phyloP scores from a whole-genome alignment of 2,113 vertebrate genomes.

The Limnothrissa miodon region DNA sequence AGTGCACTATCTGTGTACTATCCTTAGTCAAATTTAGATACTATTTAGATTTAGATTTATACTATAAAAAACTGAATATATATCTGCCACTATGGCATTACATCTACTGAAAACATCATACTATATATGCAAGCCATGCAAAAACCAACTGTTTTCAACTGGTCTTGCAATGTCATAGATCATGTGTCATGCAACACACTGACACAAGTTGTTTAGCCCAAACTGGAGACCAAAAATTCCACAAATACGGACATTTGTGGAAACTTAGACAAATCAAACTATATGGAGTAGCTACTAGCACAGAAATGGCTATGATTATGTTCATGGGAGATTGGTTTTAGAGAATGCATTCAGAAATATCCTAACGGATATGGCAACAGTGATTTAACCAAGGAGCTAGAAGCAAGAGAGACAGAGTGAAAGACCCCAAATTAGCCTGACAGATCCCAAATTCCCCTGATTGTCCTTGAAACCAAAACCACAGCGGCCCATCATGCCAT shows the following conservation, averaged over 20 bases:
- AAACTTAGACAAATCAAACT: not conserved
- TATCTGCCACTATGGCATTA: not conserved
- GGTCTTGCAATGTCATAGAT: not conserved
- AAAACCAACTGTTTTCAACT: not conserved
- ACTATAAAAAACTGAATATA: not conserved
- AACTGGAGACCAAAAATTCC: not conserved
- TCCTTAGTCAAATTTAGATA: not conserved
- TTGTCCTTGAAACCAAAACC: not conserved
- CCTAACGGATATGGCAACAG: slow-evolving; percentile 26
- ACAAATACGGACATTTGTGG: not conserved
- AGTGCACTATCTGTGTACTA: not conserved
- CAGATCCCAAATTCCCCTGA: not conserved
- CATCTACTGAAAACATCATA: not conserved
- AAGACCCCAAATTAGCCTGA: too few species aligned
- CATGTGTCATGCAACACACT: slow-evolving; percentile 10
- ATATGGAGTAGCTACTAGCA: not conserved
- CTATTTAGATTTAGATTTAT: not conserved
- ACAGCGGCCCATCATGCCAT: not conserved
- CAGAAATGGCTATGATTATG: not conserved
- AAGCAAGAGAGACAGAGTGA: not conserved
- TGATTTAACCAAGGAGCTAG: not conserved
- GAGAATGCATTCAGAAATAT: slow-evolving; percentile 26
- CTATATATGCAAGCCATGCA: not conserved
- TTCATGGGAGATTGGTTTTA: slow-evolving; percentile 1
- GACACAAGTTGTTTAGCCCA: not conserved